Evolutionary conservation across 2,797 vertebrate genomes (phyloP).

Genomic region (Ctenochaetus hawaiiensis): DNA sequence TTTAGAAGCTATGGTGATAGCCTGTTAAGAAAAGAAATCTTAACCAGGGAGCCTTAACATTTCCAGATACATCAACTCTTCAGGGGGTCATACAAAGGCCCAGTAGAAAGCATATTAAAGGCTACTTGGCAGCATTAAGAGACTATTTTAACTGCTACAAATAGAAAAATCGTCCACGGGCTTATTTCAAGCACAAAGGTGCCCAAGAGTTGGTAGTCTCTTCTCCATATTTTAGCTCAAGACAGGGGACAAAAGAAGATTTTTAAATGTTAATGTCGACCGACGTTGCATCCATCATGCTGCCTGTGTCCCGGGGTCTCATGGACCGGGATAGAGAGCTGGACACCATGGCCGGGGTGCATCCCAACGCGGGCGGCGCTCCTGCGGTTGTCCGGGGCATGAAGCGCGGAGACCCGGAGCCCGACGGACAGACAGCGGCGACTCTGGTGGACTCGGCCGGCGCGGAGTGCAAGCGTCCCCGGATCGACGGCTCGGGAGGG

Average conservation of each 20-base stretch:
- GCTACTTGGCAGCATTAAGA: conserved; percentile 25
- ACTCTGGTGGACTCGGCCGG: conserved; percentile 81
- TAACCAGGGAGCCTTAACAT: conserved; percentile 29
- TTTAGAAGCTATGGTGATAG: not conserved
- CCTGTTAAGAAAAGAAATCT: conserved; percentile 6
- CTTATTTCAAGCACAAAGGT: conserved; percentile 46
- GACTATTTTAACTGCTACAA: conserved; percentile 18
- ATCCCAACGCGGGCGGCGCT: conserved; percentile 74
- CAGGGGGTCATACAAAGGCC: conserved; percentile 62
- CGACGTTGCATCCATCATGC: conserved; percentile 89
- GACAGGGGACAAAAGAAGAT: conserved; percentile 47
- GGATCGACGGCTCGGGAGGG: conserved; percentile 84
- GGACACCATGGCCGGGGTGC: conserved; percentile 83
- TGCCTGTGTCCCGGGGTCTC: conserved; percentile 88
- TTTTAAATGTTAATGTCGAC: conserved; percentile 91
- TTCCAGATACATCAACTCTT: conserved; percentile 54
- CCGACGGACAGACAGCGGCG: conserved; percentile 82
- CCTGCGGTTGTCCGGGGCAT: conserved; percentile 82
- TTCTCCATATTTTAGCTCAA: conserved; percentile 43
- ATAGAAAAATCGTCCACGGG: conserved; percentile 7
- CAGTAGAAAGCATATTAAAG: conserved; percentile 17
- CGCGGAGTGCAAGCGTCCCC: conserved; percentile 88
- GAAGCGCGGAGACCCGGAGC: conserved; percentile 88
- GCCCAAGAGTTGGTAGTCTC: not conserved
- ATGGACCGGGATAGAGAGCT: conserved; percentile 88